These are phyloP conservation scores for Apeltes quadracus DNA, from an alignment of 2,113 vertebrate species.

Conservation along the genomic window DNA sequence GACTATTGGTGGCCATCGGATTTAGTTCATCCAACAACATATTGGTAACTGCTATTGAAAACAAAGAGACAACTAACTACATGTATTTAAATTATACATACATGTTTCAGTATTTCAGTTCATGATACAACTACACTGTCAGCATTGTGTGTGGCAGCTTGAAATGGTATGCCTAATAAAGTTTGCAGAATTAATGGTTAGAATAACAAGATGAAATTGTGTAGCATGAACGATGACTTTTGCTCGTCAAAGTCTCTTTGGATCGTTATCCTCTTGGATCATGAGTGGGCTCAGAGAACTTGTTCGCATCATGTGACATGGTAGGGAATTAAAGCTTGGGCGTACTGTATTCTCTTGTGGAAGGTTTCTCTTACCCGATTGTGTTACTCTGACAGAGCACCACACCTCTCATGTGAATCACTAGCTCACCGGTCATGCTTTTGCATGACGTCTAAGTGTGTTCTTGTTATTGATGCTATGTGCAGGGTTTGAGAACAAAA, in stretches of 20 bases:
- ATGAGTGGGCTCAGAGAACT: conserved; percentile 30
- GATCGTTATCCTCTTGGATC: conserved; percentile 30
- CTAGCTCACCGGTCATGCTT: conserved; percentile 12
- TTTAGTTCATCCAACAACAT: conserved; percentile 12
- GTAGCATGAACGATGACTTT: conserved; percentile 23
- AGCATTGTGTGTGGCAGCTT: neutral
- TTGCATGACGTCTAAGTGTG: conserved; percentile 29
- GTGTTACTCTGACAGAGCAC: conserved; percentile 34
- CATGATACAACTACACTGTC: neutral
- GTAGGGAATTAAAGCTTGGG: conserved; percentile 53
- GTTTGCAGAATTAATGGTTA: conserved; percentile 16
- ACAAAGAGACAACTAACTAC: neutral
- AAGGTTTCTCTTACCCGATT: conserved; percentile 14
- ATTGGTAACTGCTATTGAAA: neutral
- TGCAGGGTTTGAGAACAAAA: conserved; percentile 17
- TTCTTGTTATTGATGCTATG: conserved; percentile 33
- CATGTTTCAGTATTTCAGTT: neutral
- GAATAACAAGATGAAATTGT: conserved; percentile 16
- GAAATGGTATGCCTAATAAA: neutral
- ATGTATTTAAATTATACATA: neutral
- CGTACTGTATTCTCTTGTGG: conserved; percentile 7
- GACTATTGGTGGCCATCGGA: neutral
- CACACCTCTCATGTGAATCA: conserved; percentile 39
- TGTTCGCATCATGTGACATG: conserved; percentile 36
- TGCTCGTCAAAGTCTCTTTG: conserved; percentile 21